A percentile compares a stretch with the other conserved stretches of the same genome.
Conservation (phyloP, 2,113 vertebrate species). For the Pitta sordida region DNA sequence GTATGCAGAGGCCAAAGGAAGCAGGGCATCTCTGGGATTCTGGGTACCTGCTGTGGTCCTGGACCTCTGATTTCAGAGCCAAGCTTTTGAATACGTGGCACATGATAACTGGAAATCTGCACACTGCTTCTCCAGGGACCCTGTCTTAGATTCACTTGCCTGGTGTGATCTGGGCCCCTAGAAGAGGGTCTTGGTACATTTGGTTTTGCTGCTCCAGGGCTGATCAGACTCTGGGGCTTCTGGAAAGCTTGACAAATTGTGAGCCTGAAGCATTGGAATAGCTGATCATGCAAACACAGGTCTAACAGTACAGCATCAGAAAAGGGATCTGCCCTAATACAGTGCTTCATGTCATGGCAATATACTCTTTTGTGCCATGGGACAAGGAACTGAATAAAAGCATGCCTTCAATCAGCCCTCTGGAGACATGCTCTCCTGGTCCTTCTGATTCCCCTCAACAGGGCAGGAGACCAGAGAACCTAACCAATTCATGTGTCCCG, state of each 20-base stretch:
- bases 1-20: background rate
- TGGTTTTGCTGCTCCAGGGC: background rate
- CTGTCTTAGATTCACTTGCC: background rate
- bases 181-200: background rate
- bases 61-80: background rate
- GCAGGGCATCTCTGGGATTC: background rate
- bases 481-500: too few species aligned
- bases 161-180: accelerated
- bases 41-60: background rate
- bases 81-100: background rate
- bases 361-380: accelerated
- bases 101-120: background rate
- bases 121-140: background rate
- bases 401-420: background rate
- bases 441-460: background rate
- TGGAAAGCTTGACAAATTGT: background rate
- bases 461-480: background rate
- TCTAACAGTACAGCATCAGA: background rate
- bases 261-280: background rate
- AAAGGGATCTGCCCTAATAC: background rate
- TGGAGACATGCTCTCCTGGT: accelerated
- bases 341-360: background rate
- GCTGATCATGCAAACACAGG: accelerated
- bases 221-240: background rate
- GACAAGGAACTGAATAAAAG: background rate